phyloP scores from a whole-genome alignment of 2,113 vertebrate species.

The Megaceryle maxima region DNA sequence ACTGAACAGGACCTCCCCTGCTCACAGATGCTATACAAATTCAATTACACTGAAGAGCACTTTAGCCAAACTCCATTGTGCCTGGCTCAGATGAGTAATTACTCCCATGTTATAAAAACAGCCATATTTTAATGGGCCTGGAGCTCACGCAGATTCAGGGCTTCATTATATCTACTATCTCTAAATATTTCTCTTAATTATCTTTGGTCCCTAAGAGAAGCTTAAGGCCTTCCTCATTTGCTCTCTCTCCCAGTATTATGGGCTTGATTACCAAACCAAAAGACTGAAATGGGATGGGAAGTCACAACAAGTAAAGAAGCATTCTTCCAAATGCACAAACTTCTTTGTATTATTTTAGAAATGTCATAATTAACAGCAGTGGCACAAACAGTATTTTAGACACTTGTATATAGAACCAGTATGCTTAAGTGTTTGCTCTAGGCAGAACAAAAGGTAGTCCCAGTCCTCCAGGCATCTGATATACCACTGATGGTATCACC shows the following conservation, averaged over 20 bases:
- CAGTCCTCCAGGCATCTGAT: not conserved
- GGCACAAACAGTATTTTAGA: not conserved
- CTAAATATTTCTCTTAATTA: conserved; percentile 59
- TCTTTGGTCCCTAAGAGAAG: conserved; percentile 20
- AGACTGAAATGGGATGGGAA: not conserved
- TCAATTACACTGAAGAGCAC: not conserved
- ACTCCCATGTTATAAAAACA: conserved; percentile 15
- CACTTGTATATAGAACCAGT: not conserved
- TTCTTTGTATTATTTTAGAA: not conserved
- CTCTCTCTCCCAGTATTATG: not conserved
- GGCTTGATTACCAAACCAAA: not conserved
- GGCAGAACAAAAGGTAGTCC: not conserved
- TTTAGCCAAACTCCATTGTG: not conserved
- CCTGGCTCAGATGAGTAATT: conserved; percentile 15
- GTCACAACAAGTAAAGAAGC: not conserved
- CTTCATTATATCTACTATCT: conserved; percentile 22
- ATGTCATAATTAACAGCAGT: not conserved
- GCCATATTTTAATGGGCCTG: not conserved
- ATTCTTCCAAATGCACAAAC: not conserved
- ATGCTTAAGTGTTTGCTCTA: not conserved
- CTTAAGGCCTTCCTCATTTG: conserved; percentile 7
- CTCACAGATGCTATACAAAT: conserved; percentile 52
- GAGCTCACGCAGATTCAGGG: conserved; percentile 8
- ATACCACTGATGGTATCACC: not conserved
- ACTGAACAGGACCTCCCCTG: not conserved